Percentiles rank a stretch among this genome's conserved stretches.
phyloP scores from a whole-genome alignment of 2,888 invertebrate genomes.

The Calliscelio sp. region DNA sequence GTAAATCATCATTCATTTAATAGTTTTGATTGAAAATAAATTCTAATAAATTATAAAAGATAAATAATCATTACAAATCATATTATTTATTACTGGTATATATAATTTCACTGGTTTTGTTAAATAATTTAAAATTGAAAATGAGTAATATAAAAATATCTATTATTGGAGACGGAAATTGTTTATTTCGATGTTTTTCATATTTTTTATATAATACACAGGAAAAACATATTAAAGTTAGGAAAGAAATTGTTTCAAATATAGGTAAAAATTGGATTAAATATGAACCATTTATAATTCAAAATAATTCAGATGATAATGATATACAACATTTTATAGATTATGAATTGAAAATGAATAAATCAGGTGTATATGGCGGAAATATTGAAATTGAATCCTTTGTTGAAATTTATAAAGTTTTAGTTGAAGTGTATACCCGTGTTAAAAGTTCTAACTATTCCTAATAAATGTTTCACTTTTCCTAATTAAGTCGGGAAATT shows the following conservation, averaged over 20 bases:
- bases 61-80: too few relatives aligned
- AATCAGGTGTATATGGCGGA: slow-evolving; percentile 19
- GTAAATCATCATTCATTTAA: too few relatives aligned
- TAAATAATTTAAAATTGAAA: neutral
- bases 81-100: too few relatives aligned
- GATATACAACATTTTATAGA: neutral
- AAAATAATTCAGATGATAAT: neutral
- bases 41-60: too few relatives aligned
- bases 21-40: too few relatives aligned
- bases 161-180: slow-evolving; percentile 24
- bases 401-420: slow-evolving; percentile 17
- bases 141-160: neutral
- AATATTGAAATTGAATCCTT: slow-evolving; percentile 25
- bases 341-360: neutral
- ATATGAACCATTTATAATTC: slow-evolving; percentile 4
- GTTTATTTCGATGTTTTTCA: slow-evolving; percentile 28
- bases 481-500: too few relatives aligned
- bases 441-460: too few relatives aligned
- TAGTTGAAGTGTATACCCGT: neutral
- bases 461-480: too few relatives aligned
- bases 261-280: slow-evolving; percentile 3
- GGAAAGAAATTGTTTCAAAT: slow-evolving; percentile 5
- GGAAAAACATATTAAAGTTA: slow-evolving; percentile 1
- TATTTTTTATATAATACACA: slow-evolving; percentile 9
- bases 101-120: too few relatives aligned